Evolutionary conservation across 2,888 invertebrate genomes (phyloP), one percentile per base, ranked within the genome.

Genomic region (Tigriopus californicus): DNA sequence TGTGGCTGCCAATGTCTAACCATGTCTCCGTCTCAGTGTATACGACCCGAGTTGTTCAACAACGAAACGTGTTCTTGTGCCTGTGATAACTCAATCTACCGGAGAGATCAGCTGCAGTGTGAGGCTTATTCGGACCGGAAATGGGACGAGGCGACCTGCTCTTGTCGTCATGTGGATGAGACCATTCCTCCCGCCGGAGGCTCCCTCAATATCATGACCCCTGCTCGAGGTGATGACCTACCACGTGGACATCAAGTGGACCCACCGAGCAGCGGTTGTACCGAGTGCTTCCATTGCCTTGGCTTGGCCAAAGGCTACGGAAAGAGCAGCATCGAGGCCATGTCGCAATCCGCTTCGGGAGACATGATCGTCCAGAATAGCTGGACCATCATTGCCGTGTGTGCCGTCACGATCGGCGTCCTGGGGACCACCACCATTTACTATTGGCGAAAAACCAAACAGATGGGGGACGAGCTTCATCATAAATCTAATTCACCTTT

Each of bases 11-110:
- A 24, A 8, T 56, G 56, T 42, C 46, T 56, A 18, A 44, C 20
- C 1, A 18, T 54, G 22, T 41, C 18, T 2, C 54, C 54, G 40
- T 8, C 20, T 13, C 25, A 41, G 46, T 56, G 56, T 15, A 40
- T 54, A 24, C 18, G 41, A 6, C 44, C 56, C 15, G n/a, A n/a
- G 15, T 22, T 54, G 15, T 56, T 44, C 24, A 42, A 41, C 20
- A 56, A 56, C 44, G 56, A 56, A 20, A 56, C 56, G 5, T 56
- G 56, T 20, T 42, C 56, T 15, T 56, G 56, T 20, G 24, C 15
- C 12, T 56, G 56, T 33, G 56, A 46, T 18, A 15, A 5, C 12
- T 56, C 56, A 11, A 10, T 42, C 44, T 15, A 22, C 24, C 12
- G 44, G 3, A 20, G 42, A 15, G 54, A 54, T 18, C 41, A 41